Percentiles rank a stretch among this genome's conserved stretches.
Conservation (phyloP, 2,888 invertebrate genomes). For the Drosophila planitibia region DNA sequence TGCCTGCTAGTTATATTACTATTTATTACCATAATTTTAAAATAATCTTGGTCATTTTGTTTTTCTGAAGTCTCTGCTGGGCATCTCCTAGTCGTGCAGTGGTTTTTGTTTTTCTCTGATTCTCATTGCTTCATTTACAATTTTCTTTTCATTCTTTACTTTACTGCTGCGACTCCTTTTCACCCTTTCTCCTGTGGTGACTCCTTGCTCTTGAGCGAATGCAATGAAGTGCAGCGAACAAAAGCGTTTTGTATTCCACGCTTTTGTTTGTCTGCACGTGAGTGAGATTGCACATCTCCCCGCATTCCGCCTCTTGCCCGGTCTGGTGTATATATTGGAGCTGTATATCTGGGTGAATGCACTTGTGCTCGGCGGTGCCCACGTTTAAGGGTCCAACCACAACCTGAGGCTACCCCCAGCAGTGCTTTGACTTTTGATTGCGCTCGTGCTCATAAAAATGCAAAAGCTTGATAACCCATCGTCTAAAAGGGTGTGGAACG, state of each 20-base stretch:
- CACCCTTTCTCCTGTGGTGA: constrained; percentile 1
- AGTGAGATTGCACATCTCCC: constrained; percentile 40
- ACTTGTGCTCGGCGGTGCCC: constrained; percentile 58
- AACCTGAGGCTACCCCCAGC: constrained; percentile 34
- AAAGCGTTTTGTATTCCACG: constrained; percentile 60
- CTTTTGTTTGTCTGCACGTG: constrained; percentile 72
- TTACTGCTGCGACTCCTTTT: background rate
- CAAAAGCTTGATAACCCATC: constrained; percentile 58
- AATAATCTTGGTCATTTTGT: background rate
- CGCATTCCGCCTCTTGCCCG: background rate
- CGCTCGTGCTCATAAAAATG: constrained; percentile 53
- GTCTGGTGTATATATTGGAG: constrained; percentile 22
- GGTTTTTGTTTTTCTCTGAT: background rate
- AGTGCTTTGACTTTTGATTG: constrained; percentile 66
- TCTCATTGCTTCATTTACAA: constrained; percentile 36
- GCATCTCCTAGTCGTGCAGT: constrained; percentile 23
- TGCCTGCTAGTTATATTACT: background rate
- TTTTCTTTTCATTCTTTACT: constrained; percentile 21
- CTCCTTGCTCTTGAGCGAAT: constrained; percentile 42
- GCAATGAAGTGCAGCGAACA: constrained; percentile 76
- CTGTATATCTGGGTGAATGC: constrained; percentile 66
- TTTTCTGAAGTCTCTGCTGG: background rate
- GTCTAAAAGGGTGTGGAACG: constrained; percentile 18
- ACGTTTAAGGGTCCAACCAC: constrained; percentile 44
- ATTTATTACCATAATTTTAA: background rate